Conservation (phyloP, 1,140 invertebrate species). For the Lamellibrachia luymesi region DNA sequence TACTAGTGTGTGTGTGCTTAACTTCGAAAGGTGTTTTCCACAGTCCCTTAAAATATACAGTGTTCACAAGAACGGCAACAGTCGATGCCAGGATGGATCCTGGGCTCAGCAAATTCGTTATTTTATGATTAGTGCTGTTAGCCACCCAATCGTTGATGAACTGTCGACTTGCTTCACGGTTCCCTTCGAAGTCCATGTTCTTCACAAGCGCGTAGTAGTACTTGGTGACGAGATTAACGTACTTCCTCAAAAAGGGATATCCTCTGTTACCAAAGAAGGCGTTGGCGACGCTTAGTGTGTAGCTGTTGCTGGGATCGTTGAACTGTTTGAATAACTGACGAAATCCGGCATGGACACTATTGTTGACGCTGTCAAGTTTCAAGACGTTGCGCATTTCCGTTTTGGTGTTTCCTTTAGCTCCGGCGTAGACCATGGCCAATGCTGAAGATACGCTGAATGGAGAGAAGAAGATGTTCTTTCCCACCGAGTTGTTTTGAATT, state of each 20-base stretch:
- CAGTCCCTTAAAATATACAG: constrained; percentile 80
- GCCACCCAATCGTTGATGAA: constrained; percentile 80
- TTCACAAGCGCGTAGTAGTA: neutral
- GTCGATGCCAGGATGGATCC: constrained; percentile 57
- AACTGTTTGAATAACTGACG: constrained; percentile 66
- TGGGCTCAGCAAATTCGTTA: constrained; percentile 67
- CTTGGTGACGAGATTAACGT: constrained; percentile 3
- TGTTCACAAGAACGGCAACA: constrained; percentile 74
- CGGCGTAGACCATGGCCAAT: constrained; percentile 76
- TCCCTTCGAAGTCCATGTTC: constrained; percentile 19
- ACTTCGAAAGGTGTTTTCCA: constrained; percentile 71
- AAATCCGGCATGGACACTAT: constrained; percentile 14
- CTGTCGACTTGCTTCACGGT: constrained; percentile 59
- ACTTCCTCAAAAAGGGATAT: constrained; percentile 27
- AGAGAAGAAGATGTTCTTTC: constrained; percentile 19
- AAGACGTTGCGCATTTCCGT: constrained; percentile 31
- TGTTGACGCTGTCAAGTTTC: constrained; percentile 15
- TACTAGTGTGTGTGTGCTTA: constrained; percentile 57
- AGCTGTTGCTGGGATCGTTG: constrained; percentile 63
- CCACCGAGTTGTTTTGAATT: neutral
- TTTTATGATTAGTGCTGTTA: constrained; percentile 69
- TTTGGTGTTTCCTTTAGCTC: constrained; percentile 71
- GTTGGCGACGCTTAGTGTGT: constrained; percentile 76
- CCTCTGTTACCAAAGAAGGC: constrained; percentile 68
- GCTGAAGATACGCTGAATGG: constrained; percentile 77